Conservation (phyloP, 35 echinoderm and acorn worm genomes). For the Lytechinus pictus region DNA sequence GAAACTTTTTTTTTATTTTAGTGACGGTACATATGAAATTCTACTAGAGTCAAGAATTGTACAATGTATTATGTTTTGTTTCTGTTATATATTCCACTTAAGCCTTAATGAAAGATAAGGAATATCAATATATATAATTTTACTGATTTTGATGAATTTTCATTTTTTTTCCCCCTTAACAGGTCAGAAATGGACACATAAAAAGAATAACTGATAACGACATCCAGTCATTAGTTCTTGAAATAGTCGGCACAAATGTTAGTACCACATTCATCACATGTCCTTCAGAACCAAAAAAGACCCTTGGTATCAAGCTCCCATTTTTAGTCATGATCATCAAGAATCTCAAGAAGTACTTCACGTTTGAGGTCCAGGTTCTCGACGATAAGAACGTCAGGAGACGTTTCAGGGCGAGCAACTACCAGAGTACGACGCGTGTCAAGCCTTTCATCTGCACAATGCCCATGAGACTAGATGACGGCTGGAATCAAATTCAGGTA, state of each 20-base stretch:
- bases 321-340: slow-evolving; percentile 93
- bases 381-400: slow-evolving; percentile 91
- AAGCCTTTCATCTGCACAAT: slow-evolving; percentile 94
- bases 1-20: no score
- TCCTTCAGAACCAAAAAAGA: slow-evolving; percentile 76
- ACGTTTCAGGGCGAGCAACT: slow-evolving; percentile 85
- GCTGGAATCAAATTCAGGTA: slow-evolving; percentile 96
- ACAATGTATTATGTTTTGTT: no score
- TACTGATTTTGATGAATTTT: background rate
- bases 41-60: no score
- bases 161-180: background rate
- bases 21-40: no score
- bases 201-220: slow-evolving; percentile 92
- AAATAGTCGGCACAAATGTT: slow-evolving; percentile 92
- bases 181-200: slow-evolving; percentile 92
- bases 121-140: background rate
- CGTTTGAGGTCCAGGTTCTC: slow-evolving; percentile 92
- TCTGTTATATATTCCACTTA: no score
- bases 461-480: slow-evolving; percentile 93
- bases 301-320: slow-evolving; percentile 84
- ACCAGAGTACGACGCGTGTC: slow-evolving; percentile 88
- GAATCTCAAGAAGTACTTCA: slow-evolving; percentile 94
- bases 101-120: no score
- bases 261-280: slow-evolving; percentile 86
- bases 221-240: slow-evolving; percentile 86